phyloP scores from a whole-genome alignment of 2,113 vertebrate species.

The Micromys minutus region DNA sequence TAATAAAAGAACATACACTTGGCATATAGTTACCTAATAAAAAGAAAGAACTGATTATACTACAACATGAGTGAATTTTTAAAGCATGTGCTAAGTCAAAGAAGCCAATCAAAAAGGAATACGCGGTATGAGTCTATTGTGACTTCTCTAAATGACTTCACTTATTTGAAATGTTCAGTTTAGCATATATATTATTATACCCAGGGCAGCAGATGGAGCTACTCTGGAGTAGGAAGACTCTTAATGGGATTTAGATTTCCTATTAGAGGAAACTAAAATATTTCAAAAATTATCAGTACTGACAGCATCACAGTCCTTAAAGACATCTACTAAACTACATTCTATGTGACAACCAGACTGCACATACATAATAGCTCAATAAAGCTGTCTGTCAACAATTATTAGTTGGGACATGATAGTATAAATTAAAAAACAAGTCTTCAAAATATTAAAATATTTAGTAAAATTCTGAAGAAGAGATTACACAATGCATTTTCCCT shows the following conservation, averaged over 20 bases:
- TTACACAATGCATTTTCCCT: background rate
- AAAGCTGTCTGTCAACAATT: background rate
- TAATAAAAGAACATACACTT: background rate
- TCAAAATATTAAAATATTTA: background rate
- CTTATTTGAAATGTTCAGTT: background rate
- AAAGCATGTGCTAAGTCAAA: background rate
- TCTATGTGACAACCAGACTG: background rate
- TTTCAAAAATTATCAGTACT: background rate
- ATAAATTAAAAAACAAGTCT: background rate
- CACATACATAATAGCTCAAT: background rate
- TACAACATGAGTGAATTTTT: background rate
- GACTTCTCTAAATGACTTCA: background rate
- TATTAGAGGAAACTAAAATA: background rate
- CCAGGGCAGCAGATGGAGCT: background rate
- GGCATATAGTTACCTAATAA: background rate
- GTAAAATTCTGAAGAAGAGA: constrained; percentile 25
- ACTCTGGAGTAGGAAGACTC: background rate
- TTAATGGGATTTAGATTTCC: background rate
- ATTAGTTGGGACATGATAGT: background rate
- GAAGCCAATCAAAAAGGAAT: background rate
- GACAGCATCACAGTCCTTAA: background rate
- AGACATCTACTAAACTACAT: background rate
- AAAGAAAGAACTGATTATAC: background rate
- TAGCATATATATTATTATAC: background rate
- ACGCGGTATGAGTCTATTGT: background rate